Conservation (phyloP, 2,888 invertebrate species). For the Diadegma fenestrale region DNA sequence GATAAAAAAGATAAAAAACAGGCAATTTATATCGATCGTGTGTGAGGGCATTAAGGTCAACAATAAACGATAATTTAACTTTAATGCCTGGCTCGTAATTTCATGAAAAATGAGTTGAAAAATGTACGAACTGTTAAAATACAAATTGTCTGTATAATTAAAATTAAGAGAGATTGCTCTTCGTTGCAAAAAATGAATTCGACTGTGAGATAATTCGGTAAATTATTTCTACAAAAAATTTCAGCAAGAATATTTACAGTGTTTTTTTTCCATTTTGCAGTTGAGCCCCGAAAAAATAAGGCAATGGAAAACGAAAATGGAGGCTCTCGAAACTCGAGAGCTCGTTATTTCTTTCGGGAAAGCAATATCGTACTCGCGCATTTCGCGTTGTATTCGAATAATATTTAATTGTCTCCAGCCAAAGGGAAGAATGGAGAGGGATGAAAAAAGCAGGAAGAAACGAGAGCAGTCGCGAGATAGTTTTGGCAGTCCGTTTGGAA, state of each 20-base stretch:
- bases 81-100: not conserved
- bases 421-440: constrained; percentile 5
- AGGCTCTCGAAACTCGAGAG: not conserved
- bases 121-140: not conserved
- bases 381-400: constrained; percentile 48
- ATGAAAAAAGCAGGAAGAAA: constrained; percentile 11
- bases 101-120: not conserved
- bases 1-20: constrained; percentile 10
- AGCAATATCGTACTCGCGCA: constrained; percentile 44
- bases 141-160: not conserved
- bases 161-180: not conserved
- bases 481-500: constrained; percentile 24
- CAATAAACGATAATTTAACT: not conserved
- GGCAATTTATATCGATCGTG: constrained; percentile 6
- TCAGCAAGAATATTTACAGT: not conserved
- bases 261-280: constrained; percentile 17
- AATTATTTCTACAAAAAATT: not conserved
- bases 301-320: not conserved
- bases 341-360: constrained; percentile 9
- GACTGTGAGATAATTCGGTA: not conserved
- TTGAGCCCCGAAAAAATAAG: not conserved
- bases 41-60: not conserved
- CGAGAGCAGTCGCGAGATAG: constrained; percentile 13
- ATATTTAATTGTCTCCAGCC: constrained; percentile 37
- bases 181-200: not conserved